phyloP scores from a whole-genome alignment of 2,888 invertebrate species.

The Brenthis ino region DNA sequence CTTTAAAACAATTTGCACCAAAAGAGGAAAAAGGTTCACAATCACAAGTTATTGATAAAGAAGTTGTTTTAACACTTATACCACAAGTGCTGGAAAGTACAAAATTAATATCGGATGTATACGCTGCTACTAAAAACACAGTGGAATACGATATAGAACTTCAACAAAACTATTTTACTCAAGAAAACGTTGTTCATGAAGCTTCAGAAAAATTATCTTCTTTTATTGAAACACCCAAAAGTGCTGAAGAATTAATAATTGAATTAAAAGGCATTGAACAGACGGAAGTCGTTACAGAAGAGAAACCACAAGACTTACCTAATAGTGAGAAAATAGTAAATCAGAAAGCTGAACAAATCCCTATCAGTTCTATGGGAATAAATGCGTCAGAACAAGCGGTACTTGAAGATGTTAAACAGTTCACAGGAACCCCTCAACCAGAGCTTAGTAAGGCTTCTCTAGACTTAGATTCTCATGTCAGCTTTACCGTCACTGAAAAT shows the following conservation, averaged over 20 bases:
- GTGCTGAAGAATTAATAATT: slow-evolving; percentile 49
- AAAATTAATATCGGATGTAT: slow-evolving; percentile 43
- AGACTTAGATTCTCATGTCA: slow-evolving; percentile 57
- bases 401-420: slow-evolving; percentile 52
- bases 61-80: slow-evolving; percentile 51
- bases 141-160: slow-evolving; percentile 52
- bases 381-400: slow-evolving; percentile 50
- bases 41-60: slow-evolving; percentile 49
- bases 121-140: slow-evolving; percentile 44
- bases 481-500: slow-evolving; percentile 57
- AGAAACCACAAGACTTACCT: slow-evolving; percentile 48
- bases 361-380: slow-evolving; percentile 55
- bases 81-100: slow-evolving; percentile 57
- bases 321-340: slow-evolving; percentile 40
- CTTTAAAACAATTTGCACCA: slow-evolving; percentile 39
- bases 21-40: slow-evolving; percentile 55
- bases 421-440: slow-evolving; percentile 45
- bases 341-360: slow-evolving; percentile 55
- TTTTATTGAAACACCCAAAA: slow-evolving; percentile 42
- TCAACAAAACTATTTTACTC: slow-evolving; percentile 57
- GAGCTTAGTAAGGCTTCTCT: slow-evolving; percentile 51
- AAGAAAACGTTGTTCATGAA: slow-evolving; percentile 56
- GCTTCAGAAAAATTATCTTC: slow-evolving; percentile 43
- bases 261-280: slow-evolving; percentile 58
- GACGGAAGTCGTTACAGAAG: slow-evolving; percentile 52